Conservation (phyloP, 2,797 vertebrate genomes). For the Tachyglossus aculeatus region DNA sequence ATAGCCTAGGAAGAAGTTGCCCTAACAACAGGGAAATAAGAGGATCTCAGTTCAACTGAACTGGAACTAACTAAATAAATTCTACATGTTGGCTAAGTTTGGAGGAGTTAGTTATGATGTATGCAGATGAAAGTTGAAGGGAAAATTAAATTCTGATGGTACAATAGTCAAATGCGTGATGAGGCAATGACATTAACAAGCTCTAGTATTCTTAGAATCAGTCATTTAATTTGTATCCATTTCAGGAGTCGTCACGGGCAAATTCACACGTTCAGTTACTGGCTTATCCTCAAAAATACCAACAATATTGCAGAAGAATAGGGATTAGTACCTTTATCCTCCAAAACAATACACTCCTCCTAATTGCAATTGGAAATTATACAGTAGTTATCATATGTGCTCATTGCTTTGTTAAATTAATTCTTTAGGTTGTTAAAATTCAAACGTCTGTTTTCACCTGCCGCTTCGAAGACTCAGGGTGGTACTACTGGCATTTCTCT, state of each 20-base stretch:
- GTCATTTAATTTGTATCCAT: conserved; percentile 66
- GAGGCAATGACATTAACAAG: conserved; percentile 50
- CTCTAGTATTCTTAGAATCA: conserved; percentile 54
- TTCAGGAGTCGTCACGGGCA: conserved; percentile 69
- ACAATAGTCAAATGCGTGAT: no score
- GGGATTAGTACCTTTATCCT: conserved; percentile 73
- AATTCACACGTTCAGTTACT: conserved; percentile 71
- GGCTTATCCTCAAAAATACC: conserved; percentile 69
- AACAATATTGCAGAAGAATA: conserved; percentile 60
- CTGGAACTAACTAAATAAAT: conserved; percentile 13
- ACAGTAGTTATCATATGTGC: conserved; percentile 67
- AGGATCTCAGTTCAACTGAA: not conserved
- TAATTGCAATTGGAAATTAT: conserved; percentile 71
- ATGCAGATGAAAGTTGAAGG: conserved; percentile 19
- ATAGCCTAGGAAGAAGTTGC: not conserved
- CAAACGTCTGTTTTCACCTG: conserved; percentile 43
- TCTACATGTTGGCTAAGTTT: conserved; percentile 21
- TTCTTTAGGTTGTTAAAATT: conserved; percentile 60
- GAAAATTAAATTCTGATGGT: conserved; percentile 33
- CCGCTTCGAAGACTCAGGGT: conserved; percentile 39
- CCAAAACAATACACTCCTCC: conserved; percentile 70
- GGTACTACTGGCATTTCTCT: conserved; percentile 4
- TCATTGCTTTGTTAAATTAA: conserved; percentile 69
- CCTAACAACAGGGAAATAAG: not conserved
- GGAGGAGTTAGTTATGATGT: conserved; percentile 11